Percentiles rank a stretch among this genome's conserved stretches.
Evolutionary conservation across 2,797 vertebrate genomes (phyloP).

Genomic region (Darevskia mixta): DNA sequence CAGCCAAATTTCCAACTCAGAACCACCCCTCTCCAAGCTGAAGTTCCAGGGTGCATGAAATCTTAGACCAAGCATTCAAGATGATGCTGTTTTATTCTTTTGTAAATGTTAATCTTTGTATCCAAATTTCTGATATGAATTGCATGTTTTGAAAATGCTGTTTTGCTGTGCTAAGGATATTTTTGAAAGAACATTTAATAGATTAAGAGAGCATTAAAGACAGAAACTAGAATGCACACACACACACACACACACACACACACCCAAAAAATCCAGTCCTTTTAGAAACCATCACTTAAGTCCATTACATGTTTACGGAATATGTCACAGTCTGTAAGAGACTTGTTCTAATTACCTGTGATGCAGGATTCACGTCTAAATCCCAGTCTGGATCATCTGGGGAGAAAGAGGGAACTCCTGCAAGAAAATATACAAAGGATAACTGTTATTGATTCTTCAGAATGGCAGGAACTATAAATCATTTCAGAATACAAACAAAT

Average conservation of each 20-base stretch:
- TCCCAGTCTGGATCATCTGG: not conserved
- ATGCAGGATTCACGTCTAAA: slow-evolving; percentile 30
- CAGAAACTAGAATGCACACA: not conserved
- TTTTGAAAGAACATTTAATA: not conserved
- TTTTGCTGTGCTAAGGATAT: not conserved
- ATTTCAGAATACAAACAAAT: slow-evolving; percentile 6
- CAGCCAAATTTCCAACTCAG: not conserved
- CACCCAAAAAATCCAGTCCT: not conserved
- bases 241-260: no score
- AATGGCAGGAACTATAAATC: slow-evolving; percentile 4
- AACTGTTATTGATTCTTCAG: not conserved
- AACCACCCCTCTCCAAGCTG: not conserved
- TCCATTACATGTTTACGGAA: not conserved
- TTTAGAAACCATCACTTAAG: slow-evolving; percentile 23
- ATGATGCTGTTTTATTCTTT: not conserved
- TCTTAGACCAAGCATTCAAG: not conserved
- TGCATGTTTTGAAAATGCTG: not conserved
- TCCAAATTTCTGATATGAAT: not conserved
- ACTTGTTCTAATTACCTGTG: slow-evolving; percentile 62
- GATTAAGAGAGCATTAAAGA: not conserved
- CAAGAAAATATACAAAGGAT: slow-evolving; percentile 26
- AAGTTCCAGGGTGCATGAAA: not conserved
- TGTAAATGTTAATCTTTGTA: not conserved
- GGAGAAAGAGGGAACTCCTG: slow-evolving; percentile 53
- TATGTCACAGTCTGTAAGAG: not conserved